Evolutionary conservation across 2,888 invertebrate species (phyloP), one percentile per base, ranked within the genome.

Genomic region (Rhagonycha fulva): DNA sequence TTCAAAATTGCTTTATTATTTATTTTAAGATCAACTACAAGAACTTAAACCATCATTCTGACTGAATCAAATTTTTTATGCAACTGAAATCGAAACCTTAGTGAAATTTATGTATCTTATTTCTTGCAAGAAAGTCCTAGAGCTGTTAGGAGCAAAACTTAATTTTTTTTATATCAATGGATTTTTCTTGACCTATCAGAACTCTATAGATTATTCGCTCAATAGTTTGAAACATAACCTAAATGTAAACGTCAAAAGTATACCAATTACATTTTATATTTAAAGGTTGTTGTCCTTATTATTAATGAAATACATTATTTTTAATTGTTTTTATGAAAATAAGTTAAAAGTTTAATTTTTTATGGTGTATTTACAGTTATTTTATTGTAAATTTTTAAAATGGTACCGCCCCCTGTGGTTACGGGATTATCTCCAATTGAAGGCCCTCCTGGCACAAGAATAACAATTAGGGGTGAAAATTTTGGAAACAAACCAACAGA

Each of bases 341-440:
- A 60, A 68, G 71, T 32, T 68, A 61, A 24, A 23, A 28, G 71
- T 26, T 32, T 14, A 19, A 62, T 67, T 62, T n/a, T 47, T n/a
- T 47, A 47, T 47, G 47, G 47, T 47, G n/a, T 47, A 47, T 47
- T n/a, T 47, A 47, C 47, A 47, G 47, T 47, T 47, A 47, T 73
- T 72, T 30, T 70, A 70, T 68, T 71, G 72, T 47, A 67, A 67
- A 71, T 28, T 67, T 72, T 14, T 68, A 62, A 68, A 30, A 93
- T 94, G 94, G 92, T 92, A 71, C 94, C 93, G 77, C 93, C 94
- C 80, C 97, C 97, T 10, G 93, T 96, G 73, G 98, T 98, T 14
- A 98, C 98, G 63, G 99, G 99, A 24, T 93, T 99, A 78, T 99
- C 99, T 4, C 99, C 99, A 0, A 99, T 98, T 85, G 99, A 99